phyloP scores from a whole-genome alignment of 2,797 vertebrate genomes.

The Falco naumanni region DNA sequence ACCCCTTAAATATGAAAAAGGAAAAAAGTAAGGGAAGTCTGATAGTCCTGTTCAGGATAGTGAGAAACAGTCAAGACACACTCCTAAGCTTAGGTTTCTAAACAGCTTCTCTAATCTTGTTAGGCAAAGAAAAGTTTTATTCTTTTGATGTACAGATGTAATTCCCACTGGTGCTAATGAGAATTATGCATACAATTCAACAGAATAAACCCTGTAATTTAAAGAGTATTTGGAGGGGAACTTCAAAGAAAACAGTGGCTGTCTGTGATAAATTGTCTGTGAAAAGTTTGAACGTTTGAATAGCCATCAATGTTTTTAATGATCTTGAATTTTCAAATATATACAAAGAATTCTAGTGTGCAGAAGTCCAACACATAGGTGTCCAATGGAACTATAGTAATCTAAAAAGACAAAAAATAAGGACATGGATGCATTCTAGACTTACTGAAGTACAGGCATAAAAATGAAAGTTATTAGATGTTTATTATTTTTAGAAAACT shows the following conservation, averaged over 20 bases:
- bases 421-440: neutral
- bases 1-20: neutral
- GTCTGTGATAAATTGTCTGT: neutral
- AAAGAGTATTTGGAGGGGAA: neutral
- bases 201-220: neutral
- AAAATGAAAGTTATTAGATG: neutral
- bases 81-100: neutral
- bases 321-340: neutral
- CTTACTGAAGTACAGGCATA: neutral
- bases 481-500: neutral
- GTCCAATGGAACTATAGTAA: neutral
- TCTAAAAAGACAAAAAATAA: neutral
- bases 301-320: neutral
- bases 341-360: neutral
- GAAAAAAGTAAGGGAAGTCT: neutral
- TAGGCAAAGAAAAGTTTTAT: neutral
- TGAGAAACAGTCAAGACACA: neutral
- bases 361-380: neutral
- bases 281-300: neutral
- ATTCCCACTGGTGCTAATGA: neutral
- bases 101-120: neutral
- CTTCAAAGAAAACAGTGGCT: neutral
- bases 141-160: neutral
- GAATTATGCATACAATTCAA: neutral
- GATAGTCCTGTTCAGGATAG: neutral